Evolutionary conservation across 2,888 invertebrate genomes (phyloP).

Genomic region (Diaphora mendica): DNA sequence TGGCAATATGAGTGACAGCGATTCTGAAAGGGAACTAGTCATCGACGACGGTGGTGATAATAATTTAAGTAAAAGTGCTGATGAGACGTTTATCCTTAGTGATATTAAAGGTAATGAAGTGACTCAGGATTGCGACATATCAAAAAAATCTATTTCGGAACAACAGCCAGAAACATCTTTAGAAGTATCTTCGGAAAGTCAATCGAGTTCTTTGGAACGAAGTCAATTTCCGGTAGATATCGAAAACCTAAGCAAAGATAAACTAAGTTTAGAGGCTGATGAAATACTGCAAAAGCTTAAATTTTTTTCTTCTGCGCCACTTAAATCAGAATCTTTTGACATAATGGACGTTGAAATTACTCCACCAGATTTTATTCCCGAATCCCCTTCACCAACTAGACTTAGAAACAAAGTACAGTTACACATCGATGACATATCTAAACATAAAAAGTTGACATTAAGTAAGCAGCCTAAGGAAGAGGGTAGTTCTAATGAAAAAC

Average conservation of each 20-base stretch:
- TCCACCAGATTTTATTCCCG: slow-evolving; percentile 36
- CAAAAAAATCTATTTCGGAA: slow-evolving; percentile 19
- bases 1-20: slow-evolving; percentile 57
- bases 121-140: slow-evolving; percentile 18
- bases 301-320: slow-evolving; percentile 71
- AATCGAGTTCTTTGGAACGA: slow-evolving; percentile 31
- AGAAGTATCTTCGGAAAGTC: slow-evolving; percentile 29
- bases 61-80: slow-evolving; percentile 46
- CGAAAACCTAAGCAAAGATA: slow-evolving; percentile 70
- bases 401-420: slow-evolving; percentile 42
- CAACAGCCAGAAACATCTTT: slow-evolving; percentile 18
- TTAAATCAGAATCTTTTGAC: slow-evolving; percentile 55
- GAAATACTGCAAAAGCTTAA: slow-evolving; percentile 62
- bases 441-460: slow-evolving; percentile 57
- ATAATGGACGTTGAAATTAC: slow-evolving; percentile 46
- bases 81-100: slow-evolving; percentile 45
- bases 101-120: slow-evolving; percentile 26
- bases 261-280: slow-evolving; percentile 71
- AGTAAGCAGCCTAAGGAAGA: slow-evolving; percentile 51
- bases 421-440: slow-evolving; percentile 47
- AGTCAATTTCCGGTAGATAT: slow-evolving; percentile 51
- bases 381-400: slow-evolving; percentile 45
- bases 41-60: slow-evolving; percentile 63
- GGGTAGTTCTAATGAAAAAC: slow-evolving; percentile 10
- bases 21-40: slow-evolving; percentile 70